Evolutionary conservation across 2,888 invertebrate species (phyloP).

Genomic region (Aspidiotus rigidus): DNA sequence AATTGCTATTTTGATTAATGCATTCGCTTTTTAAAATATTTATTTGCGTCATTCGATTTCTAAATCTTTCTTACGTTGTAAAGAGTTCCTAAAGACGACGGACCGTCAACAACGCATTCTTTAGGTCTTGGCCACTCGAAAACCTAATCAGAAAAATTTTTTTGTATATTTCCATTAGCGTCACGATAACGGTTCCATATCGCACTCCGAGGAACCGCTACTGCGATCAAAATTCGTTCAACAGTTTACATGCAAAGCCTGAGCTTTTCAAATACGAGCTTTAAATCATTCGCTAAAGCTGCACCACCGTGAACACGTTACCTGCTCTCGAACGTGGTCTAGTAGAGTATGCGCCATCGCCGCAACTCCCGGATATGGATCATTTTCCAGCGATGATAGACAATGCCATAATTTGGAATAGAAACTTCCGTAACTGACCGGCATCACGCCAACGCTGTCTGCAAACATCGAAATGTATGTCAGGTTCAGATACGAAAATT

Average conservation of each 20-base stretch:
- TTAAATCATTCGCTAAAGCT: not conserved
- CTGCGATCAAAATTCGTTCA: not conserved
- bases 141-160: slow-evolving; percentile 11
- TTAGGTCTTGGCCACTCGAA: slow-evolving; percentile 28
- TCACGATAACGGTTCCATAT: no score
- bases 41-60: not conserved
- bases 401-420: slow-evolving; percentile 81
- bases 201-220: no score
- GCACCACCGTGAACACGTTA: slow-evolving; percentile 40
- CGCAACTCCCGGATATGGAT: slow-evolving; percentile 79
- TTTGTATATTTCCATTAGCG: no score
- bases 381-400: slow-evolving; percentile 64
- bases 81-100: slow-evolving; percentile 31
- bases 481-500: not conserved
- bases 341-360: slow-evolving; percentile 69
- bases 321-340: slow-evolving; percentile 65
- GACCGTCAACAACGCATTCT: slow-evolving; percentile 28
- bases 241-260: not conserved
- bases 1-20: no score
- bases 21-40: no score
- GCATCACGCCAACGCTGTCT: slow-evolving; percentile 13
- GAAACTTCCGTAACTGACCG: slow-evolving; percentile 22
- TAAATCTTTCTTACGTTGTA: slow-evolving; percentile 28
- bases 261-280: not conserved
- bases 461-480: not conserved